Percentiles rank a stretch among this genome's conserved stretches.
These are phyloP conservation scores for Micromesistius poutassou DNA, from an alignment of 2,797 vertebrate genomes.

Conservation along the genomic window DNA sequence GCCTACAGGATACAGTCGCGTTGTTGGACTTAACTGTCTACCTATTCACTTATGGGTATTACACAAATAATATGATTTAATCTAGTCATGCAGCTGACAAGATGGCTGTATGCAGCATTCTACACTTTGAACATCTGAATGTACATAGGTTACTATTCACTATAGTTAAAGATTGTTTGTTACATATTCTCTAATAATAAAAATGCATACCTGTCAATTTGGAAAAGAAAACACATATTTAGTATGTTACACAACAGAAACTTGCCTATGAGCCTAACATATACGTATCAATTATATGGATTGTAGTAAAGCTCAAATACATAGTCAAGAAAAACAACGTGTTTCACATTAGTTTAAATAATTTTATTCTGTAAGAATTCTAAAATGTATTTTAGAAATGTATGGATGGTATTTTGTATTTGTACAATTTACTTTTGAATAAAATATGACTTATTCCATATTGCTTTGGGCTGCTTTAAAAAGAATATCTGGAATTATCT, in stretches of 20 bases:
- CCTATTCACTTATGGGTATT: not conserved
- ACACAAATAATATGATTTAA: not conserved
- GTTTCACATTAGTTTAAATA: constrained; percentile 65
- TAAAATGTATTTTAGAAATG: constrained; percentile 70
- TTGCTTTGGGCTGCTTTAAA: constrained; percentile 66
- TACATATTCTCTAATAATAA: not conserved
- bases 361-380: constrained; percentile 76
- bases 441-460: constrained; percentile 72
- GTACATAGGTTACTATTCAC: too few species aligned
- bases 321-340: constrained; percentile 12
- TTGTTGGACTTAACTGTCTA: not conserved
- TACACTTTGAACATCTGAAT: too few species aligned
- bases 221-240: not conserved
- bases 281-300: not conserved
- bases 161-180: not conserved
- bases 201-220: not conserved
- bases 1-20: too few species aligned
- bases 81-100: not conserved
- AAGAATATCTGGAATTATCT: constrained; percentile 68
- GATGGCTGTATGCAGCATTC: too few species aligned
- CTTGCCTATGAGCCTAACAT: too few species aligned
- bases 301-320: not conserved
- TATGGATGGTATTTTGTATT: constrained; percentile 53
- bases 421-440: constrained; percentile 69
- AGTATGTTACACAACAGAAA: too few species aligned